These are phyloP conservation scores for Python bivittatus DNA, from an alignment of 2,113 vertebrate genomes.

Conservation along the genomic window DNA sequence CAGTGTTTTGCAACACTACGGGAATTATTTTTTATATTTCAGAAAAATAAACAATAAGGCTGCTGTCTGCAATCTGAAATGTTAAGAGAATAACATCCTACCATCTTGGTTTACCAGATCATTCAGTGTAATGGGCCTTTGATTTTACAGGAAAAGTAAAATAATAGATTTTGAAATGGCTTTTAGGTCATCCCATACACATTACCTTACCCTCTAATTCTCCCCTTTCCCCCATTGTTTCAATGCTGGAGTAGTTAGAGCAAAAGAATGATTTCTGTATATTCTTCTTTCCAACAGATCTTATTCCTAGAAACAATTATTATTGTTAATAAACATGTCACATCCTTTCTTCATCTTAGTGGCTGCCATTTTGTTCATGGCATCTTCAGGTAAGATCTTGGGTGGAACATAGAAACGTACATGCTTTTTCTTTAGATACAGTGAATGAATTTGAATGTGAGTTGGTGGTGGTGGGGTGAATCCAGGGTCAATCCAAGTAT, in stretches of 20 bases:
- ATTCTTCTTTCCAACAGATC: background rate
- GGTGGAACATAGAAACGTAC: background rate
- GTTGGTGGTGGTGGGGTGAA: background rate
- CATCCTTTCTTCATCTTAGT: background rate
- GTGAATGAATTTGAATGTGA: background rate
- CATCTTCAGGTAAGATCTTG: constrained; percentile 7
- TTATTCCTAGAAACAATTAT: background rate
- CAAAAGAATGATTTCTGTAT: background rate
- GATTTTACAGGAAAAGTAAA: too few species aligned
- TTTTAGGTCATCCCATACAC: too few species aligned
- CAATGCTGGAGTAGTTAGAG: background rate
- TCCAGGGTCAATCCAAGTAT: background rate
- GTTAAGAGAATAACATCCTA: too few species aligned
- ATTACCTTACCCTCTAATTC: too few species aligned
- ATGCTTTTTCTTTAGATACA: background rate
- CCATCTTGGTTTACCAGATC: background rate
- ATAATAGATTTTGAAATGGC: too few species aligned
- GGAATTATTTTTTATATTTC: background rate
- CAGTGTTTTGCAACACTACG: background rate
- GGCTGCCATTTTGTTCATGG: background rate
- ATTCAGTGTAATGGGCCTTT: background rate
- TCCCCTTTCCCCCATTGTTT: background rate
- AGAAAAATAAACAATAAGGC: background rate
- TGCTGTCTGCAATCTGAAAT: background rate
- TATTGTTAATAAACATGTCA: background rate